Percentiles rank a stretch among this genome's conserved stretches.
These are phyloP conservation scores for Pristionchus entomophagus DNA, from an alignment of 2,888 invertebrate species.

Conservation along the genomic window DNA sequence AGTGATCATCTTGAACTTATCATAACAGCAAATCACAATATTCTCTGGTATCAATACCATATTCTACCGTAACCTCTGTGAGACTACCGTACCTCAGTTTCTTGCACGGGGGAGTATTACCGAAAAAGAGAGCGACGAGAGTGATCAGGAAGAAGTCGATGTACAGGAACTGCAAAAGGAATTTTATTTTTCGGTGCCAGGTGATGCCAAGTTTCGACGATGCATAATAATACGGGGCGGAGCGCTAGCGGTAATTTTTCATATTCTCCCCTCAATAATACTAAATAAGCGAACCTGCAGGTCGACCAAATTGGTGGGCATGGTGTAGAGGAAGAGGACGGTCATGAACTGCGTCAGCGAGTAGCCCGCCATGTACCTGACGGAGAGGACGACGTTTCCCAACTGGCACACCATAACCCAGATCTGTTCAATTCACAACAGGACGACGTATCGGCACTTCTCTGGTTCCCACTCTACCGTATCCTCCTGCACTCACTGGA, in stretches of 20 bases:
- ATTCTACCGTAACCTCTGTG: no score
- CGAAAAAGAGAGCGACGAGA: constrained; percentile 77
- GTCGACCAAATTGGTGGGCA: constrained; percentile 74
- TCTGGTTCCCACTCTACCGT: not conserved
- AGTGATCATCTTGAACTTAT: no score
- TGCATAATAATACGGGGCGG: no score
- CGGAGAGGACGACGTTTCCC: not conserved
- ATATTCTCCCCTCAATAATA: no score
- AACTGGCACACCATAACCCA: not conserved
- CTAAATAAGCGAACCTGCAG: constrained; percentile 70
- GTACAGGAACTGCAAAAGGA: constrained; percentile 79
- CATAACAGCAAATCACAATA: no score
- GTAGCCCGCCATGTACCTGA: constrained; percentile 96
- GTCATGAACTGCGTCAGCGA: constrained; percentile 85
- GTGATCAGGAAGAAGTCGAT: constrained; percentile 80
- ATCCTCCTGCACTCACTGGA: constrained; percentile 76
- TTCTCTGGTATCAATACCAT: no score
- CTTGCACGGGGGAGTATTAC: constrained; percentile 71
- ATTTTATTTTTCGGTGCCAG: not conserved
- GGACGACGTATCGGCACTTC: not conserved
- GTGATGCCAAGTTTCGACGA: no score
- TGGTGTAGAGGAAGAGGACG: constrained; percentile 79
- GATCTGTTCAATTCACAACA: not conserved
- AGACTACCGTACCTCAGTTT: constrained; percentile 54
- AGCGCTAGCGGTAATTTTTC: no score